Evolutionary conservation across 92 coral and sea anemone species (phyloP).

Genomic region (Paramuricea clavata): DNA sequence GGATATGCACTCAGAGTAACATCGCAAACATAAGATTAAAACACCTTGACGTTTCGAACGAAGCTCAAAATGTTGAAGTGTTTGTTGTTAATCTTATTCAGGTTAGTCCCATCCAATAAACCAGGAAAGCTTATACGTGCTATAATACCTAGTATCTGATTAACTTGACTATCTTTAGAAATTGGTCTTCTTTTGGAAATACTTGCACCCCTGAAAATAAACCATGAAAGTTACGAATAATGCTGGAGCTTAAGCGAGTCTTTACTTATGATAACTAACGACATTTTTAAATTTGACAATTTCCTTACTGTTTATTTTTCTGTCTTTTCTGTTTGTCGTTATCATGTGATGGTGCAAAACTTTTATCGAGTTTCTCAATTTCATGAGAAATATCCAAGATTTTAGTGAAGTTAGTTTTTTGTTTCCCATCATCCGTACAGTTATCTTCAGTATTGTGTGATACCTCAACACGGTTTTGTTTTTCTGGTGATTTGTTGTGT

Average conservation of each 20-base stretch:
- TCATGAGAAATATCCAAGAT: slow-evolving; percentile 2
- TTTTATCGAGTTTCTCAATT: slow-evolving; percentile 8
- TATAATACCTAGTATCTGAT: slow-evolving; percentile 33
- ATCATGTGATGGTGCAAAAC: background rate
- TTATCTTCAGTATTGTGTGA: background rate
- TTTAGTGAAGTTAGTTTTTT: slow-evolving; percentile 12
- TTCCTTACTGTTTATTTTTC: slow-evolving; percentile 61
- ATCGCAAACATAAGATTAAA: no score
- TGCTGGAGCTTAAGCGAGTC: background rate
- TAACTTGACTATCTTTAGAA: slow-evolving; percentile 45
- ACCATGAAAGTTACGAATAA: background rate
- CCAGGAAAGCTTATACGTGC: background rate
- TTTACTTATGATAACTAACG: no score
- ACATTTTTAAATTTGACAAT: no score
- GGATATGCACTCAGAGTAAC: no score
- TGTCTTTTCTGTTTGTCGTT: slow-evolving; percentile 48
- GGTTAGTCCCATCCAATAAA: no score
- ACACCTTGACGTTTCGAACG: no score
- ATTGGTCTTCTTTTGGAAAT: slow-evolving; percentile 7
- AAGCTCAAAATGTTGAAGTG: no score
- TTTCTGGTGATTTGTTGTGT: background rate
- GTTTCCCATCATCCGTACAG: slow-evolving; percentile 14
- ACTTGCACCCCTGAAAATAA: background rate
- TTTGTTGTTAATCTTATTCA: no score
- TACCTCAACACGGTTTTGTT: background rate